Percentiles rank a stretch among this genome's conserved stretches.
Conservation (phyloP, 2,888 invertebrate genomes). For the Cataglyphis albicans region DNA sequence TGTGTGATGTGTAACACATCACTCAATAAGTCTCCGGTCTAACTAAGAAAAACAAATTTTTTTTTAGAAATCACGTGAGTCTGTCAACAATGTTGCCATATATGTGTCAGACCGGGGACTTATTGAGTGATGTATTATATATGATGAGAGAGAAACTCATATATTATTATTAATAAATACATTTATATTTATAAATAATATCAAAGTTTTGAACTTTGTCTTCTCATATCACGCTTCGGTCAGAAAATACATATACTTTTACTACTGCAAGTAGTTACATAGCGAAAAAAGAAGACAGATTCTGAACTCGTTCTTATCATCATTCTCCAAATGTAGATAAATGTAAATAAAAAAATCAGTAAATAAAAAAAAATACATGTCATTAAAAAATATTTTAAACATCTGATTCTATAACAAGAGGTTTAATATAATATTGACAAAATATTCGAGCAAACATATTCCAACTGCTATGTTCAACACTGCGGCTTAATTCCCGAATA, state of each 20-base stretch:
- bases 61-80: too few relatives aligned
- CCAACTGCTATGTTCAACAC: neutral
- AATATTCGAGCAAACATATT: neutral
- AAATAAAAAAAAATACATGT: neutral
- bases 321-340: neutral
- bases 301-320: neutral
- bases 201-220: neutral
- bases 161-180: neutral
- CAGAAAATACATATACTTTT: neutral
- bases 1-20: too few relatives aligned
- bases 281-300: neutral
- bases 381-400: neutral
- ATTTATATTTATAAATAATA: neutral
- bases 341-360: too few relatives aligned
- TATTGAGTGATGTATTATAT: too few relatives aligned
- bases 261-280: slow-evolving; percentile 14
- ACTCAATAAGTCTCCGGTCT: too few relatives aligned
- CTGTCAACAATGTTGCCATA: too few relatives aligned
- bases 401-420: neutral
- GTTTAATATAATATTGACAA: neutral
- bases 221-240: neutral
- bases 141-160: too few relatives aligned
- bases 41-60: too few relatives aligned
- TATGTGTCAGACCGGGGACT: too few relatives aligned
- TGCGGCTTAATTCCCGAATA: neutral